Evolutionary conservation across 2,888 invertebrate genomes (phyloP), one percentile per base, ranked within the genome.

Genomic region (Drosophila bunnanda): DNA sequence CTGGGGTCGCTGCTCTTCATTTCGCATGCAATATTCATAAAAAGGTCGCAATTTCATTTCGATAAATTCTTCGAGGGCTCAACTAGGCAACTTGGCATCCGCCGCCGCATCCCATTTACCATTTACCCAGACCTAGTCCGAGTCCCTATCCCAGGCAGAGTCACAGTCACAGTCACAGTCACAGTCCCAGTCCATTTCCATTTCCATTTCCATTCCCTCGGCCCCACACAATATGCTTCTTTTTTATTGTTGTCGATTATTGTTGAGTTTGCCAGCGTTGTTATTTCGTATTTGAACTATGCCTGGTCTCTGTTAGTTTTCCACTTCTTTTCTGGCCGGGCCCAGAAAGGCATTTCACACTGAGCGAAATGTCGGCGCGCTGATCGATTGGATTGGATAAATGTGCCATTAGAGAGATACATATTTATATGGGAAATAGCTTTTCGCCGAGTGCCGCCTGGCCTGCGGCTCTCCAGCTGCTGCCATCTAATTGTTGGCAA

Each of bases 401-500:
- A 22, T 22, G 32, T 9, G 9, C 12, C 20, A 34, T 34, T 34
- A 30, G 22, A 30, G 22, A 34, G 12, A 50, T 22, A 17, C 2
- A 15, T 32, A 13, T 38, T 44, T 30, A 30, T 12, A 8, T 25
- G 28, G n/a, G 10, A 25, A 12, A 2, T 22, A 44, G 13, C 30
- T 7, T 64, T 62, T 74, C 43, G 65, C 28, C 60, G 53, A 68
- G 69, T 67, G 75, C 55, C n/a, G 43, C 22, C 59, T 20, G 22
- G 44, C 75, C 39, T 56, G 53, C 57, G 77, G 65, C 41, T 38
- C 80, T 80, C 74, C 82, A 67, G 74, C 76, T 72, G 70, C 70
- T 75, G 76, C 70, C 70, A 88, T 64, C 88, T 88, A 88, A 83
- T 83, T 83, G 88, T 77, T 86, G 77, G 78, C 78, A 77, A 76